phyloP scores from a whole-genome alignment of 2,797 vertebrate genomes.

The Gymnoscopelus microlampas region DNA sequence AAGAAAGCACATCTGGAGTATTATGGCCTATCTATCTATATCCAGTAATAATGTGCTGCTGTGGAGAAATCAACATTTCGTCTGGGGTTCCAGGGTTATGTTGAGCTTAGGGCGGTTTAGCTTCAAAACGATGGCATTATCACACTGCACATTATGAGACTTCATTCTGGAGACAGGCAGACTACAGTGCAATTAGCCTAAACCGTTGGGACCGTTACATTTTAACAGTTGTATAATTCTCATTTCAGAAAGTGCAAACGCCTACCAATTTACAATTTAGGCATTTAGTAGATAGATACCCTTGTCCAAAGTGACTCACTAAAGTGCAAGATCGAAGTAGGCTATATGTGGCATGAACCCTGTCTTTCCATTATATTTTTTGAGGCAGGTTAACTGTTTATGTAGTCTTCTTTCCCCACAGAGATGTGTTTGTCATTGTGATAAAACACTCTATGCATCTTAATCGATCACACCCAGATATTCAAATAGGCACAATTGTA shows the following conservation, averaged over 20 bases:
- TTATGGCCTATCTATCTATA: not conserved
- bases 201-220: slow-evolving; percentile 8
- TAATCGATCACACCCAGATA: too few species aligned
- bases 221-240: slow-evolving; percentile 1
- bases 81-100: not conserved
- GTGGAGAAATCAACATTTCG: slow-evolving; percentile 2
- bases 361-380: too few species aligned
- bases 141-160: slow-evolving; percentile 31
- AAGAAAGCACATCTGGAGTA: slow-evolving; percentile 52
- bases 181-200: slow-evolving; percentile 31
- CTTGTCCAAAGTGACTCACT: too few species aligned
- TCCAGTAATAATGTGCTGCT: not conserved
- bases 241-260: not conserved
- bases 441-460: too few species aligned
- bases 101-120: slow-evolving; percentile 9
- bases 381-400: not conserved
- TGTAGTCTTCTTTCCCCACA: not conserved
- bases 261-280: not conserved
- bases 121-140: slow-evolving; percentile 22
- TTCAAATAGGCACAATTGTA: too few species aligned
- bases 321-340: too few species aligned
- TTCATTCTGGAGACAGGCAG: slow-evolving; percentile 34
- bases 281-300: not conserved
- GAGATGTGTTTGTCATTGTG: too few species aligned
- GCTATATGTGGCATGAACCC: too few species aligned